Evolutionary conservation across 2,797 vertebrate genomes (phyloP).

Genomic region (Lagodon rhomboides): DNA sequence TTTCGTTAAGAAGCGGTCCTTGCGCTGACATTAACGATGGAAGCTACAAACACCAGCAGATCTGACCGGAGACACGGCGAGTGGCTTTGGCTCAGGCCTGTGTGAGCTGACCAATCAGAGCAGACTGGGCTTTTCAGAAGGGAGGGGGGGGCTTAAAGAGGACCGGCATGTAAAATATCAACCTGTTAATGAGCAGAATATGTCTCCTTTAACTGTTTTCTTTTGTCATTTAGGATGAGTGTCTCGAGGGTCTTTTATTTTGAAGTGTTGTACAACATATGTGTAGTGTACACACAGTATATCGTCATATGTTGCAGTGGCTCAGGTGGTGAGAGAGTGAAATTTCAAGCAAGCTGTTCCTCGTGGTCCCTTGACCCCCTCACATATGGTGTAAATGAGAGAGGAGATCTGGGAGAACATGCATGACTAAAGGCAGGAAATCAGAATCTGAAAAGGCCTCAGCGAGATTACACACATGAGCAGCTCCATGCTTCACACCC

Average conservation of each 20-base stretch:
- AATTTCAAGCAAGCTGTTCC: conserved; percentile 49
- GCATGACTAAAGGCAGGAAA: conserved; percentile 17
- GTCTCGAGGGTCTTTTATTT: neutral
- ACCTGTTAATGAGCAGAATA: too few relatives aligned
- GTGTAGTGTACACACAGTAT: neutral
- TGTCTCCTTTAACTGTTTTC: neutral
- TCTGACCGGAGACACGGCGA: too few relatives aligned
- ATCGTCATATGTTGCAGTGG: conserved; percentile 27
- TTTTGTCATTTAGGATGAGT: neutral
- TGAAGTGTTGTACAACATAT: neutral
- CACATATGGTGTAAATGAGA: conserved; percentile 64
- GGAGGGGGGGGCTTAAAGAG: too few relatives aligned
- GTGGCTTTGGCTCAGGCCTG: too few relatives aligned
- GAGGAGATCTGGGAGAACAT: conserved; percentile 26
- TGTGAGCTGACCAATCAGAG: too few relatives aligned
- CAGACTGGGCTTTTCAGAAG: too few relatives aligned
- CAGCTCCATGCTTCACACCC: neutral
- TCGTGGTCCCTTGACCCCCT: conserved; percentile 44
- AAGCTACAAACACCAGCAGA: too few relatives aligned
- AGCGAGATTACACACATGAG: neutral
- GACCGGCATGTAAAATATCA: too few relatives aligned
- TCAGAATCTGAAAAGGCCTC: neutral
- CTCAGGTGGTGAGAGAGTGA: conserved; percentile 29
- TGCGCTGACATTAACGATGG: too few relatives aligned
- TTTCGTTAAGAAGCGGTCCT: too few relatives aligned